Base-by-base conservation (phyloP, 2,797 vertebrate species). In the Rhinella marina region DNA sequence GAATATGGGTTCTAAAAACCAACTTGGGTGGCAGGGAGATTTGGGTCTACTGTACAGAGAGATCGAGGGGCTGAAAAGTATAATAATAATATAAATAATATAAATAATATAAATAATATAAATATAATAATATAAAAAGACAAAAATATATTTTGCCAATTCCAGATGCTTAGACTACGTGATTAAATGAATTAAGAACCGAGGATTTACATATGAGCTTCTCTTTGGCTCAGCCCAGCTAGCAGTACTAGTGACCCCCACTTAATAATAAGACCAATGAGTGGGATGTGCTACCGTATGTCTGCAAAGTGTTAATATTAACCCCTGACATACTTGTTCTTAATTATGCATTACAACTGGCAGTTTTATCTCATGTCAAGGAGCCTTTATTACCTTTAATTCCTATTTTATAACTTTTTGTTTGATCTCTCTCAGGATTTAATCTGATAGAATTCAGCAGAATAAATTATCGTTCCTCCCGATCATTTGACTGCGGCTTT, bases 341-440 rank as follows among this genome's bases (percentile, higher is more conserved):
- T 92, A 92, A 93, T 94, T 92, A 93, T 92, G 90, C 83, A 91
- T 81, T 77, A 59, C 86, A 90, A 90, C 54, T 90, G 90, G 91
- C 57, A 87, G 82, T 85, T 86, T 88, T 79, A 87, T 92, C 91
- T 87, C 90, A 91, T 90, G 90, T 92, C 92, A 93, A 91, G 91
- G 90, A 90, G 79, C 91, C 90, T 92, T 93, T 92, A 93, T 95
- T 95, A 94, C 93, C 89, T 90, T 57, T 94, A 95, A 94, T 94
- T 93, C 95, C 93, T 92, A 92, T 93, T 94, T 94, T 92, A 94
- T 95, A 93, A 94, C 94, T 94, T 94, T 94, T 92, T 95, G 94
- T 95, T 95, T 94, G 94, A 94, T 95, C 94, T 95, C 92, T 90
- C 92, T 91, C 90, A 90, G 91, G 91, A 93, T 93, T 94, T 93